Evolutionary conservation across 2,888 invertebrate species (phyloP).

Genomic region (Folsomia manolachei): DNA sequence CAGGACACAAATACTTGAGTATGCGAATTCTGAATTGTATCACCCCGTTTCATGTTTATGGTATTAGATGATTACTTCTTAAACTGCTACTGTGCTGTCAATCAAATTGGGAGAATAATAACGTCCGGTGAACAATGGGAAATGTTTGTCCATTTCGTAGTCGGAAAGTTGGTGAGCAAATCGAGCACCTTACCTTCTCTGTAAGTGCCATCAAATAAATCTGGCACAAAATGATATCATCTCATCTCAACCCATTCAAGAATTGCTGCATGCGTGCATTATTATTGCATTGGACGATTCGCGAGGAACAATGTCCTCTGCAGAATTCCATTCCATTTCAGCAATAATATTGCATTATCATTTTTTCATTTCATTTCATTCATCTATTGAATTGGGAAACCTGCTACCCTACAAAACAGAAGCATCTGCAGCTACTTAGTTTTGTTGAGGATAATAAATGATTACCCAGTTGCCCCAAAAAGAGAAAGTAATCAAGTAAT

Average conservation of each 20-base stretch:
- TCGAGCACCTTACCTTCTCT: constrained; percentile 13
- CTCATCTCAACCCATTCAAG: no score
- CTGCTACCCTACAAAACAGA: not conserved
- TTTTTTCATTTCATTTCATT: no score
- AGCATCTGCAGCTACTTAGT: no score
- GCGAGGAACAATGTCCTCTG: constrained; percentile 10
- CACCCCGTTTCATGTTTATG: constrained; percentile 12
- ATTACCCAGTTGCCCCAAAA: no score
- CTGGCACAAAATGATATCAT: constrained; percentile 18
- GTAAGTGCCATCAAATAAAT: not conserved
- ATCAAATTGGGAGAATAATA: constrained; percentile 18
- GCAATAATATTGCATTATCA: not conserved
- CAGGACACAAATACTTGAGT: no score
- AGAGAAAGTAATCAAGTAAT: not conserved
- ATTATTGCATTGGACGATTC: no score
- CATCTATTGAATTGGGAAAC: not conserved
- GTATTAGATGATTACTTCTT: constrained; percentile 17
- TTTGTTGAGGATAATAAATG: no score
- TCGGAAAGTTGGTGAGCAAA: not conserved
- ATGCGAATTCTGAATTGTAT: constrained; percentile 12
- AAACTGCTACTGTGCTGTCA: constrained; percentile 24
- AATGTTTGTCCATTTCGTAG: constrained; percentile 1
- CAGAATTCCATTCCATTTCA: not conserved
- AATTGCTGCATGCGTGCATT: no score
- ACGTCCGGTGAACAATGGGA: constrained; percentile 13